Base-by-base conservation (phyloP, 2,888 invertebrate genomes). In the Agrilus cyanescens region DNA sequence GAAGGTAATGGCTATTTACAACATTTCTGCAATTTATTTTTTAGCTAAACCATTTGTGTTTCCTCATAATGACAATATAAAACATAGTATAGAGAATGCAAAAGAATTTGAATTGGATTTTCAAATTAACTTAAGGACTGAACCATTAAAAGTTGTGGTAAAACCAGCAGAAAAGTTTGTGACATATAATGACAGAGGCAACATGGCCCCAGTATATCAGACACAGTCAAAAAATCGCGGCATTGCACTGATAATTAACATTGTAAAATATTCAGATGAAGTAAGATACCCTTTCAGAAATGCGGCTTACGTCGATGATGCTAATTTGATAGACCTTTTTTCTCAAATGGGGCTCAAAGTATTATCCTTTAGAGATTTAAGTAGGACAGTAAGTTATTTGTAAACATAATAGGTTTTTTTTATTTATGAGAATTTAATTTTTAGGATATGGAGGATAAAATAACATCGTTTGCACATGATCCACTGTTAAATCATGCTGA, bases 191-290 rank as follows among this genome's bases (percentile, higher is more conserved):
- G 67, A 68, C 30, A 56, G 66, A 2, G 64, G 66, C 12, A 53
- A 70, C 12, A 66, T 69, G 41, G 70, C 20, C 7, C 20, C 70
- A 14, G 43, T 50, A 51, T 76, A 76, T 62, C 59, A 58, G 16
- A 78, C 76, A 59, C 68, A 72, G 42, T 71, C 75, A 0, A 64
- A 63, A 45, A 61, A 69, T 38, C 73, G 80, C 45, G 80, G 81
- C 15, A 66, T 74, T 31, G 65, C 77, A 15, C 65, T 80, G 14
- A 69, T 80, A 55, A 75, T 80, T 47, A 80, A 77, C 54, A 79
- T 76, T 56, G 69, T 73, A 20, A 60, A 71, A 45, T 80, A 78
- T 61, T 50, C 56, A 12, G 52, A 67, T 51, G 52, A 61, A 31
- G 56, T 66, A 4, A 67, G 67, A 47, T 20, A 20, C 20, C 45